phyloP scores from a whole-genome alignment of 2,888 invertebrate species.

The Falcaria lacertinaria region DNA sequence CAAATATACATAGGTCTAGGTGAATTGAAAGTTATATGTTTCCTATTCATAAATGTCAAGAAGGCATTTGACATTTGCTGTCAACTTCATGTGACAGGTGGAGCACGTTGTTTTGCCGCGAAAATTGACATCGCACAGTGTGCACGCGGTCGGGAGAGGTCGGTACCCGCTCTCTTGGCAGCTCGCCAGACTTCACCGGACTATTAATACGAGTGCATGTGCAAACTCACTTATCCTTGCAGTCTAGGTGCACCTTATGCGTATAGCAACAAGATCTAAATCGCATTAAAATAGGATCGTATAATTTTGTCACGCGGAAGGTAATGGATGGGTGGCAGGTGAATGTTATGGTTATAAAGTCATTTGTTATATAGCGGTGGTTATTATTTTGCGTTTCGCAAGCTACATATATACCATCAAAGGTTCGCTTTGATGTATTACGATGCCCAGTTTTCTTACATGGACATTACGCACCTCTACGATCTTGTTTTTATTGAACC shows the following conservation, averaged over 20 bases:
- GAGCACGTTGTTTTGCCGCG: not conserved
- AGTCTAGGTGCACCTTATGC: slow-evolving; percentile 10
- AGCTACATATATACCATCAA: slow-evolving; percentile 24
- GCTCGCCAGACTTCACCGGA: slow-evolving; percentile 30
- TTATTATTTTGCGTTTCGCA: slow-evolving; percentile 11
- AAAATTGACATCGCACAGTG: slow-evolving; percentile 7
- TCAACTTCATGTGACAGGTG: not conserved
- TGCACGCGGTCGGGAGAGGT: slow-evolving; percentile 29
- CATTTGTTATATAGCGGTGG: slow-evolving; percentile 27
- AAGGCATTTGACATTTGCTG: slow-evolving; percentile 1
- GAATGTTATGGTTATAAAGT: slow-evolving; percentile 38
- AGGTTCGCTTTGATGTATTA: slow-evolving; percentile 8
- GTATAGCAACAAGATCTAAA: slow-evolving; percentile 6
- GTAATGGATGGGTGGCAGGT: slow-evolving; percentile 44
- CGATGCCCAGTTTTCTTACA: too few species aligned
- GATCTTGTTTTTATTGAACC: too few species aligned
- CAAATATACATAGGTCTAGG: too few species aligned
- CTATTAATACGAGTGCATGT: slow-evolving; percentile 39
- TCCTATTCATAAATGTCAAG: too few species aligned
- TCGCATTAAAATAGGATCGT: slow-evolving; percentile 11
- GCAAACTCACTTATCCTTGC: slow-evolving; percentile 17
- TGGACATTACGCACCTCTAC: too few species aligned
- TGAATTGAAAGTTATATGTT: too few species aligned
- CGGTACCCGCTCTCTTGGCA: slow-evolving; percentile 44
- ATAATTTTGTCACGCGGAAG: slow-evolving; percentile 13